Evolutionary conservation across 1,140 invertebrate genomes (phyloP), one percentile per base, ranked within the genome.

Genomic region (Myzus persicae): DNA sequence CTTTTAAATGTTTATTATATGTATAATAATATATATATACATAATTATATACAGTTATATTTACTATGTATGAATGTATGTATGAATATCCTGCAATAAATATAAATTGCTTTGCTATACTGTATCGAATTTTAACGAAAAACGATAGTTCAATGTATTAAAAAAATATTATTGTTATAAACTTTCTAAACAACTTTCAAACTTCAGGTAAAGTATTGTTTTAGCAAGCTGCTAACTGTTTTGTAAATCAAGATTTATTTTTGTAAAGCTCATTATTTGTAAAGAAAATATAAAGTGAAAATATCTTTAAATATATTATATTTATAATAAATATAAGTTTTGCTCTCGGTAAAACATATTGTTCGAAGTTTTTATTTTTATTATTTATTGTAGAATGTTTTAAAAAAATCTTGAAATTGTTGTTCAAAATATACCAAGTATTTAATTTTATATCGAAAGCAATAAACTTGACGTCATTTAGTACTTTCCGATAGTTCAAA

Each of bases 291-390:
- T 40, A 59, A 90, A 42, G 51, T 59, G 24, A 90, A 59, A 40
- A 59, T 59, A 90, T 90, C 22, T 90, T 4, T 90, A 26, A 40
- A 90, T 90, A 54, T 90, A 40, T 90, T 90, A 40, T 90, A 24
- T 90, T 51, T 67, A 54, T 54, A 59, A 40, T 90, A 90, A 26
- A 90, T 54, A 90, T 14, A 44, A 24, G 44, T 59, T 90, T 59
- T 40, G 11, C 31, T 40, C 38, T 26, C 31, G 5, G 48, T 51
- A 59, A 90, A 90, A 90, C 51, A 90, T 90, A 31, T 7, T 31
- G 38, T 59, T 90, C 20, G 6, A 90, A 90, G 67, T 59, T 59
- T 14, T 26, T 48, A 24, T 89, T 89, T 51, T 90, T 59, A 90
- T 42, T 42, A 90, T 90, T 90, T 59, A 59, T 20, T 59, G 31